Evolutionary conservation across 2,113 vertebrate genomes (phyloP).

Genomic region (Irena cyanogastra): DNA sequence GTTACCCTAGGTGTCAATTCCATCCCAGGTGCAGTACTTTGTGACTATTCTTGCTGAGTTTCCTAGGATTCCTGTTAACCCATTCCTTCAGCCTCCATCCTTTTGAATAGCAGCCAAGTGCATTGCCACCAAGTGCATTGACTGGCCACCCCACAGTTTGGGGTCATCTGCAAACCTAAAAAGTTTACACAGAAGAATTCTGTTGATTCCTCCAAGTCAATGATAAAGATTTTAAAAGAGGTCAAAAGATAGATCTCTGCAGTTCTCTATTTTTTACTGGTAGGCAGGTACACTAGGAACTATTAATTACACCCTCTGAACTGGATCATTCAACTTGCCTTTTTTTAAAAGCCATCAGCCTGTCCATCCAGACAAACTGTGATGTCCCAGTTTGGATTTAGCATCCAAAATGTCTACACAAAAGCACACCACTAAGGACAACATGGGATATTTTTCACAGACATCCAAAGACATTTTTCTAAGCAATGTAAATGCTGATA

Average conservation of each 20-base stretch:
- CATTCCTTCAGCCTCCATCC: background rate
- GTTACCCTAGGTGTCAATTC: background rate
- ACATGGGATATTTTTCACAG: background rate
- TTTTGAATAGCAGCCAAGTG: background rate
- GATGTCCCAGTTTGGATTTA: background rate
- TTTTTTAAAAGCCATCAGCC: background rate
- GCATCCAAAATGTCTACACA: background rate
- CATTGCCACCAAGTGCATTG: background rate
- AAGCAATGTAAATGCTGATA: background rate
- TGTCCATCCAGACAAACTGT: background rate
- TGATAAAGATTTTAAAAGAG: background rate
- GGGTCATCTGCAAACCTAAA: background rate
- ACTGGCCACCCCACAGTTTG: background rate
- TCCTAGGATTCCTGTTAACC: background rate
- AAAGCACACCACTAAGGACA: background rate
- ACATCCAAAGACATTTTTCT: background rate
- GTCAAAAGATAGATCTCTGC: background rate
- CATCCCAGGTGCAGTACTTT: background rate
- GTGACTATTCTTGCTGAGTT: background rate
- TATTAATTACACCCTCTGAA: background rate
- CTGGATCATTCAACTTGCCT: background rate
- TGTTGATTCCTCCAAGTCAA: background rate
- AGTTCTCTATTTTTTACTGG: background rate
- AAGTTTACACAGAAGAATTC: background rate
- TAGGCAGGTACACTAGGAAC: background rate